phyloP scores from a whole-genome alignment of 1,140 invertebrate genomes.

The Neodiprion lecontei region DNA sequence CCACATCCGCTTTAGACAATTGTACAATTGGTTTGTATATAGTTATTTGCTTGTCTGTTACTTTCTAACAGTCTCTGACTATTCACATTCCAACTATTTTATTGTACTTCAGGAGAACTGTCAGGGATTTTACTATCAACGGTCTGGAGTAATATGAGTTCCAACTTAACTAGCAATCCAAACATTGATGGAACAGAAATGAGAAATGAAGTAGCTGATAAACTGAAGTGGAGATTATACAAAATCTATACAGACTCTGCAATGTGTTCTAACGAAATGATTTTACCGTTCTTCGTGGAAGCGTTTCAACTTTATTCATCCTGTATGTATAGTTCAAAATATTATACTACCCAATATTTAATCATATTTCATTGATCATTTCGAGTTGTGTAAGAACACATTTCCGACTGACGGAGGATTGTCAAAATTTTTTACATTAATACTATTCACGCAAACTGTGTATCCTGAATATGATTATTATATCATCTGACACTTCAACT shows the following conservation, averaged over 20 bases:
- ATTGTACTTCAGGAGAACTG: not conserved
- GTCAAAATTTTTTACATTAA: too few species aligned
- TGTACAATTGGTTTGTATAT: not conserved
- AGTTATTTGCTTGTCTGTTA: not conserved
- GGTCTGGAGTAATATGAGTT: not conserved
- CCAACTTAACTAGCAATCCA: not conserved
- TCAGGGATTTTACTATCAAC: not conserved
- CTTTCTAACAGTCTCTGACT: not conserved
- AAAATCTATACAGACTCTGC: conserved; percentile 39
- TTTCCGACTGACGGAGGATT: too few species aligned
- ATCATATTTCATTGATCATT: not conserved
- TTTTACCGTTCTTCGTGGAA: conserved; percentile 37
- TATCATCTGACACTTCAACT: too few species aligned
- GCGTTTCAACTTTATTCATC: conserved; percentile 26
- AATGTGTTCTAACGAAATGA: conserved; percentile 29
- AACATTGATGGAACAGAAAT: not conserved
- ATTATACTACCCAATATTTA: not conserved
- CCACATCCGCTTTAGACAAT: not conserved
- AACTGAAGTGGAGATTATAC: not conserved
- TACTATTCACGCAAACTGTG: too few species aligned
- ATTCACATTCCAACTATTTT: not conserved
- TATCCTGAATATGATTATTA: too few species aligned
- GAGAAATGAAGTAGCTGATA: conserved; percentile 20
- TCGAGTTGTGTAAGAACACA: too few species aligned
- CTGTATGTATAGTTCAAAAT: conserved; percentile 24